phyloP scores from a whole-genome alignment of 2,113 vertebrate genomes.

The Ginglymostoma cirratum region DNA sequence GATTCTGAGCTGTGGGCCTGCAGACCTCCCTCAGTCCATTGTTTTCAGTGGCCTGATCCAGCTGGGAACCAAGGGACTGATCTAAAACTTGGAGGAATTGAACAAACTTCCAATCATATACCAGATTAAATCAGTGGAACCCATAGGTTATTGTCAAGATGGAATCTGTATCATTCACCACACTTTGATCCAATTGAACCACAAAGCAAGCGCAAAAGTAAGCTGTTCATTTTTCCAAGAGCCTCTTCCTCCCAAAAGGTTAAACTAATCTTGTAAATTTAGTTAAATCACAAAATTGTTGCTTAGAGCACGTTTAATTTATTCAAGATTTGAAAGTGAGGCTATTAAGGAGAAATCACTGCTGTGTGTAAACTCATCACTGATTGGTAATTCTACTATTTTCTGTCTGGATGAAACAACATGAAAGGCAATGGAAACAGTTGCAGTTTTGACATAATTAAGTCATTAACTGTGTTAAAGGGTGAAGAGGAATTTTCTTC shows the following conservation, averaged over 20 bases:
- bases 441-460: neutral
- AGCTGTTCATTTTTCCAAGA: neutral
- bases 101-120: neutral
- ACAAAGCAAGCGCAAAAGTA: neutral
- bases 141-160: neutral
- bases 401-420: neutral
- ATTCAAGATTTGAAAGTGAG: neutral
- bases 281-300: neutral
- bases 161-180: neutral
- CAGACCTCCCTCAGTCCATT: no score
- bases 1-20: no score
- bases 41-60: no score
- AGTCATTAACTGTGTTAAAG: conserved; percentile 2
- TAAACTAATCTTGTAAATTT: neutral
- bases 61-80: neutral
- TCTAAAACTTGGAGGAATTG: neutral
- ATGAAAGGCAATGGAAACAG: neutral
- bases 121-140: neutral
- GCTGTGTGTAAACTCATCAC: neutral
- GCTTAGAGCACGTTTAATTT: neutral
- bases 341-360: neutral
- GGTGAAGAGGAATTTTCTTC: neutral
- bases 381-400: neutral
- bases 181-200: neutral
- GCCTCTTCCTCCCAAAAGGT: neutral